phyloP scores from a whole-genome alignment of 1,140 invertebrate genomes.

The Parapsyche elsis region DNA sequence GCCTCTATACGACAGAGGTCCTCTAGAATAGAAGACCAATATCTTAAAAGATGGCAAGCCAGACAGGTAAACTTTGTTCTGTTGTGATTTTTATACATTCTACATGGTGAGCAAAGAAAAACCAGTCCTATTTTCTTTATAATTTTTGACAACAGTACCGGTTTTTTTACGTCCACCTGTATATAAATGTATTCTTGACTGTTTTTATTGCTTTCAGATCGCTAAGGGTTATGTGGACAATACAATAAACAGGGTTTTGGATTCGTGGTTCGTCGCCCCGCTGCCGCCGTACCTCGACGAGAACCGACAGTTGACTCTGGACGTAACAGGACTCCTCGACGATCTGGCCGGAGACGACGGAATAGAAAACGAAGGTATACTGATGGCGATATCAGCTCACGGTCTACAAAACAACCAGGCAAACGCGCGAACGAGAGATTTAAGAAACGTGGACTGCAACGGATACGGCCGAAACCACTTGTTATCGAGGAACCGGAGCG shows the following conservation, averaged over 20 bases:
- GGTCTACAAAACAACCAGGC: constrained; percentile 66
- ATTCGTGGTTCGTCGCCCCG: constrained; percentile 70
- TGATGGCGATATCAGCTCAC: constrained; percentile 73
- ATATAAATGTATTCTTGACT: neutral
- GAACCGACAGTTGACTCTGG: constrained; percentile 62
- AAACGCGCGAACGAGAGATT: constrained; percentile 51
- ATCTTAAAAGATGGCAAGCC: constrained; percentile 73
- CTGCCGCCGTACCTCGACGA: constrained; percentile 60
- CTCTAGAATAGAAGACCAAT: constrained; percentile 65
- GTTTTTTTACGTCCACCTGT: neutral
- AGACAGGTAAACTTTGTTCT: constrained; percentile 67
- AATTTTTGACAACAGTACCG: too few species aligned
- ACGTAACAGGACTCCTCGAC: constrained; percentile 68
- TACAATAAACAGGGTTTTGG: constrained; percentile 76
- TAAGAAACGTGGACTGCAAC: too few species aligned
- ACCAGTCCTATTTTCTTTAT: constrained; percentile 9
- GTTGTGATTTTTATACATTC: constrained; percentile 1
- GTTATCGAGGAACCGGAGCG: neutral
- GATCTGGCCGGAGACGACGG: constrained; percentile 67
- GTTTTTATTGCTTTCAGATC: constrained; percentile 61
- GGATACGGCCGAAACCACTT: too few species aligned
- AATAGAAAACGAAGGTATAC: constrained; percentile 74
- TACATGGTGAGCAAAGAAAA: too few species aligned
- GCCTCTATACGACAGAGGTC: neutral
- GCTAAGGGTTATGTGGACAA: constrained; percentile 79